These are phyloP conservation scores for Drosophila maculinotata DNA, from an alignment of 2,888 invertebrate genomes.

Conservation along the genomic window DNA sequence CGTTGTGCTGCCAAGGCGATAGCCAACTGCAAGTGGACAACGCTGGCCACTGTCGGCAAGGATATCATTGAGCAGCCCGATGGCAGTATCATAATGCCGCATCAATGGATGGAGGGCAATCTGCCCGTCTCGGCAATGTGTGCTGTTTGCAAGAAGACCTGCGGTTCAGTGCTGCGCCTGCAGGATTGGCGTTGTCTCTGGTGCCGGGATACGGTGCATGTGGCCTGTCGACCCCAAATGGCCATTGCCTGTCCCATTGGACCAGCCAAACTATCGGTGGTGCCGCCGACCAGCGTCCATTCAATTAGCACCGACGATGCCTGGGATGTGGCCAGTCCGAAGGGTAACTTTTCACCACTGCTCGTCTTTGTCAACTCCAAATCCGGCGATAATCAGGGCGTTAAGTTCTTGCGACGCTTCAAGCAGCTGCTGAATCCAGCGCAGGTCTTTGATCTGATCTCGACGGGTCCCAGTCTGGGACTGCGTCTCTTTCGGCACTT, in stretches of 20 bases:
- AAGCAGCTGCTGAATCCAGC: slow-evolving; percentile 98
- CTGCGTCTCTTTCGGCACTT: slow-evolving; percentile 96
- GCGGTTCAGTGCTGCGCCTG: slow-evolving; percentile 96
- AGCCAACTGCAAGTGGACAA: slow-evolving; percentile 99
- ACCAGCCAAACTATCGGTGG: slow-evolving; percentile 94
- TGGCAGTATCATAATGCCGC: slow-evolving; percentile 96
- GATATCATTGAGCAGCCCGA: slow-evolving; percentile 97
- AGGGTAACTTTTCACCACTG: slow-evolving; percentile 89
- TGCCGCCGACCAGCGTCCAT: slow-evolving; percentile 97
- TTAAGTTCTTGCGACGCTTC: slow-evolving; percentile 97
- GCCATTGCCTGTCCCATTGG: slow-evolving; percentile 94
- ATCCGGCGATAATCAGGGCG: slow-evolving; percentile 99
- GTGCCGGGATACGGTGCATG: slow-evolving; percentile 96
- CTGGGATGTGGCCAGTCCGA: slow-evolving; percentile 93
- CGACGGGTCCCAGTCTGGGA: slow-evolving; percentile 92
- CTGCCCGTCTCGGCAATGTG: slow-evolving; percentile 97
- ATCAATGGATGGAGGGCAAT: slow-evolving; percentile 99
- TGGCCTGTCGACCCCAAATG: slow-evolving; percentile 93
- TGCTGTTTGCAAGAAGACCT: slow-evolving; percentile 96
- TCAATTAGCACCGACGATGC: slow-evolving; percentile 95
- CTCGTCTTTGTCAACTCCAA: slow-evolving; percentile 99
- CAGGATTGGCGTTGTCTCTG: slow-evolving; percentile 99
- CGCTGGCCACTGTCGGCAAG: slow-evolving; percentile 96
- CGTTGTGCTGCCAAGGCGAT: slow-evolving; percentile 96
- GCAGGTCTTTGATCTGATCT: slow-evolving; percentile 98